phyloP scores from a whole-genome alignment of 2,113 vertebrate genomes.

The Oryctolagus cuniculus region mOryCun1.1 NC_091449.1:65511001-65511500 shows the following conservation, averaged over 20 bases:
- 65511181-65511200: not conserved
- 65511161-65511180: not conserved
- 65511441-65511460: not conserved
- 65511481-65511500: not conserved
- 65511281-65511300: not conserved
- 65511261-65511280: not conserved
- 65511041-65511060: not conserved
- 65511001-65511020: not conserved
- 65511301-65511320: not conserved
- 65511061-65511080: not conserved
- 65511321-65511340: not conserved
- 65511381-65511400: slow-evolving; percentile 8
- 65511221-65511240: not conserved
- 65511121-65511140: not conserved
- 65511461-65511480: not conserved
- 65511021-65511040: slow-evolving; percentile 16
- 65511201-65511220: not conserved
- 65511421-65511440: not conserved
- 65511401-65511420: not conserved
- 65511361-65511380: not conserved
- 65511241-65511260: not conserved
- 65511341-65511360: slow-evolving; percentile 5
- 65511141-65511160: slow-evolving; percentile 18
- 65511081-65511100: not conserved
- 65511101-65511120: not conserved